Evolutionary conservation across 2,113 vertebrate species (phyloP).

Genomic region (Misgurnus mizolepis): DNA sequence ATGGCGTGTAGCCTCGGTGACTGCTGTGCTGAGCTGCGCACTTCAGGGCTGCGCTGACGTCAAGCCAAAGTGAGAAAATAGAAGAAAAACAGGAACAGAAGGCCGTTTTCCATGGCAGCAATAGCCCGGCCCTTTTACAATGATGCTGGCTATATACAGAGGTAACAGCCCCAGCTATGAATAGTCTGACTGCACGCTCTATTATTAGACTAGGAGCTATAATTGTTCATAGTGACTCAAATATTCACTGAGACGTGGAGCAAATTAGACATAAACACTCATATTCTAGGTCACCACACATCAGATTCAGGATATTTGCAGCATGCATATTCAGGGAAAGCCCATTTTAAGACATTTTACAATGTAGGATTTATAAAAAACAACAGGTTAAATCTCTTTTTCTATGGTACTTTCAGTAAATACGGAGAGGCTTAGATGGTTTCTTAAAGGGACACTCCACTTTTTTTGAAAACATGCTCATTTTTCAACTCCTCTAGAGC

Average conservation of each 20-base stretch:
- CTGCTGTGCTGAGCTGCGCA: slow-evolving; percentile 23
- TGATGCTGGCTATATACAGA: slow-evolving; percentile 21
- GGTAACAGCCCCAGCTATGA: slow-evolving; percentile 39
- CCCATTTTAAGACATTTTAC: not conserved
- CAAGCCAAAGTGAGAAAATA: slow-evolving; percentile 38
- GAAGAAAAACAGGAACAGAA: slow-evolving; percentile 51
- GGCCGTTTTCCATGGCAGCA: slow-evolving; percentile 47
- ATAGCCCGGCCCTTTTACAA: slow-evolving; percentile 28
- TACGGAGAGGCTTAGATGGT: too few relatives aligned
- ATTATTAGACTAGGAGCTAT: slow-evolving; percentile 46
- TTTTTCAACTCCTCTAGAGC: too few relatives aligned
- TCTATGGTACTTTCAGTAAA: too few relatives aligned
- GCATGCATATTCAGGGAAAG: not conserved
- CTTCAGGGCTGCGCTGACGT: slow-evolving; percentile 41
- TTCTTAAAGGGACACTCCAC: too few relatives aligned
- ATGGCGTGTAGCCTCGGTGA: slow-evolving; percentile 22
- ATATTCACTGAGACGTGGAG: slow-evolving; percentile 20
- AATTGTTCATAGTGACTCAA: slow-evolving; percentile 29
- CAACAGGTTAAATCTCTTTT: too few relatives aligned
- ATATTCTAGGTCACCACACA: not conserved
- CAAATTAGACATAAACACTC: slow-evolving; percentile 4
- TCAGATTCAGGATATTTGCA: slow-evolving; percentile 4
- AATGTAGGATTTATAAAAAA: not conserved
- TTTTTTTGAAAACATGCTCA: too few relatives aligned
- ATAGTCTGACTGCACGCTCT: slow-evolving; percentile 33